Evolutionary conservation across 64 coral and sea anemone genomes (phyloP).

Genomic region (Montipora efflorescens): DNA sequence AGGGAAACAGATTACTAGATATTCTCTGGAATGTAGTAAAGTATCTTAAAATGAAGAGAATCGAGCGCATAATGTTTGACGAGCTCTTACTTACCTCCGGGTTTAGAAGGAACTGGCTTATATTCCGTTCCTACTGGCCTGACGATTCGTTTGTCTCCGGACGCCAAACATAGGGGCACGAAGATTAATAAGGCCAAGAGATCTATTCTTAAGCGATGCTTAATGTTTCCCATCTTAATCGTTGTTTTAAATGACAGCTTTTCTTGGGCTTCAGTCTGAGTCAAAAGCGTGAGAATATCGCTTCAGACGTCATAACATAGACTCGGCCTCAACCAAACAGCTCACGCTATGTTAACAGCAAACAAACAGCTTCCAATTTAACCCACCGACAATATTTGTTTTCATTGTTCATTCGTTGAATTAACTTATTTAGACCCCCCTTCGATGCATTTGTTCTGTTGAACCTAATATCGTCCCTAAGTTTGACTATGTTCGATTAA

Average conservation of each 20-base stretch:
- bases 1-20: not conserved
- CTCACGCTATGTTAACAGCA: not conserved
- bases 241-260: not conserved
- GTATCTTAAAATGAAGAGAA: not conserved
- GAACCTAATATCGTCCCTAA: slow-evolving; percentile 36
- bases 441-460: slow-evolving; percentile 35
- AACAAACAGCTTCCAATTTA: slow-evolving; percentile 17
- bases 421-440: slow-evolving; percentile 41
- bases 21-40: not conserved
- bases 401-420: slow-evolving; percentile 17
- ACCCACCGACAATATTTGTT: slow-evolving; percentile 51
- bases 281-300: slow-evolving; percentile 40
- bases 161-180: not conserved
- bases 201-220: not conserved
- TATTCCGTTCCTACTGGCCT: slow-evolving; percentile 14
- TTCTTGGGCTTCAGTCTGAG: not conserved
- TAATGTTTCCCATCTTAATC: not conserved
- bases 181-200: slow-evolving; percentile 9
- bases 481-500: not conserved
- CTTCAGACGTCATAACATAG: not conserved
- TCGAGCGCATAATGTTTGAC: too few relatives aligned
- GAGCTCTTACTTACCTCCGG: slow-evolving; percentile 15
- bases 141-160: not conserved
- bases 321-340: not conserved
- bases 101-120: not conserved